Percentiles rank a stretch among this genome's conserved stretches.
phyloP scores from a whole-genome alignment of 2,797 vertebrate species.

The Morelia viridis region DNA sequence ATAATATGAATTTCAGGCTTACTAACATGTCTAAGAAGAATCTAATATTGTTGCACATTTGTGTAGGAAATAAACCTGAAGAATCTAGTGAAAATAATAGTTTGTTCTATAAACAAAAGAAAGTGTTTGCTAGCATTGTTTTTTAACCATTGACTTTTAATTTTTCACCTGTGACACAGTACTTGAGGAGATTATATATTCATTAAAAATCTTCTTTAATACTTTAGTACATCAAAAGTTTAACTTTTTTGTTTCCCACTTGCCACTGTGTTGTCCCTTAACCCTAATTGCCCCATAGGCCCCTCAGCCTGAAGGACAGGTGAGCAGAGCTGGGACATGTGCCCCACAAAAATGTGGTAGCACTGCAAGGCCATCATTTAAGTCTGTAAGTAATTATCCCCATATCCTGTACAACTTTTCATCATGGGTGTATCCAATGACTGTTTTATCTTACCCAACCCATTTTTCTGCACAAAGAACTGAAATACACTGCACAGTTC shows the following conservation, averaged over 20 bases:
- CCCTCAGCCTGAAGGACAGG: conserved; percentile 79
- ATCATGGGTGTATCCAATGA: conserved; percentile 46
- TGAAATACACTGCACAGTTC: conserved; percentile 29
- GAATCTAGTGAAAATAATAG: neutral
- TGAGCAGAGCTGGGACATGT: conserved; percentile 79
- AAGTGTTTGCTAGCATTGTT: conserved; percentile 31
- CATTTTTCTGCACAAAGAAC: conserved; percentile 44
- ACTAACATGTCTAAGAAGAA: conserved; percentile 33
- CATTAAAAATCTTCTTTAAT: conserved; percentile 55
- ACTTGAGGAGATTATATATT: conserved; percentile 42
- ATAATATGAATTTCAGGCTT: conserved; percentile 14
- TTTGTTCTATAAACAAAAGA: neutral
- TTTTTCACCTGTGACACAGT: conserved; percentile 23
- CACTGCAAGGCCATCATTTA: conserved; percentile 73
- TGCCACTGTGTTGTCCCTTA: conserved; percentile 66
- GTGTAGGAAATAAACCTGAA: conserved; percentile 14
- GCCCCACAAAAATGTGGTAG: conserved; percentile 79
- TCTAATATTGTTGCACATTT: conserved; percentile 18
- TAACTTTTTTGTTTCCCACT: conserved; percentile 66
- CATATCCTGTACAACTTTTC: conserved; percentile 63
- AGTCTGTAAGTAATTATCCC: conserved; percentile 83
- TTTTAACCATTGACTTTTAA: conserved; percentile 14
- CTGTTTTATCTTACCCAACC: conserved; percentile 40
- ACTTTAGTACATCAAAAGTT: conserved; percentile 70
- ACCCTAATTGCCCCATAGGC: conserved; percentile 65